Conservation (phyloP, 2,113 vertebrate species). For the Trichomycterus rosablanca region DNA sequence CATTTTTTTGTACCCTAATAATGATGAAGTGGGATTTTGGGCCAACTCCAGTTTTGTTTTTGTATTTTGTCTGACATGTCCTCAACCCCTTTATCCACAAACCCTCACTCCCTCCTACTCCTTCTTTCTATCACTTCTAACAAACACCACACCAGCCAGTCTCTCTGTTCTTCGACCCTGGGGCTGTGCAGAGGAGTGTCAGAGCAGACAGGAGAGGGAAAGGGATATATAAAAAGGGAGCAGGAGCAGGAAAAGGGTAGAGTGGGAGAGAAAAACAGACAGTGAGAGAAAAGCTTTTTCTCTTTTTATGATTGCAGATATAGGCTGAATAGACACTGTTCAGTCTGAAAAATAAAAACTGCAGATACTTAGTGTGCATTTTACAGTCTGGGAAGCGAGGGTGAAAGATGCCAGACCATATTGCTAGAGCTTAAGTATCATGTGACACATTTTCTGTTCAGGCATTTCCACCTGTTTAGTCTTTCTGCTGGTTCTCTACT, state of each 20-base stretch:
- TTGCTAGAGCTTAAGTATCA: too few species aligned
- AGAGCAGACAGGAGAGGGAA: constrained; percentile 72
- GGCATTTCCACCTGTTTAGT: too few species aligned
- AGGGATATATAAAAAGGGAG: constrained; percentile 62
- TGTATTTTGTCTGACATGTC: constrained; percentile 54
- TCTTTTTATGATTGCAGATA: constrained; percentile 29
- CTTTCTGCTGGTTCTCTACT: too few species aligned
- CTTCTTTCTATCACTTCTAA: constrained; percentile 55
- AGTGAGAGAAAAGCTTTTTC: too few species aligned
- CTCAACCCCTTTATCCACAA: constrained; percentile 36
- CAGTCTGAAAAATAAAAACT: constrained; percentile 64
- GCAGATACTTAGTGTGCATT: constrained; percentile 67
- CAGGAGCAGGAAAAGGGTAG: constrained; percentile 53
- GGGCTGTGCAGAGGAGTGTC: constrained; percentile 76
- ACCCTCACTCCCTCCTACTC: constrained; percentile 37
- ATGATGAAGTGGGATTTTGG: constrained; percentile 18
- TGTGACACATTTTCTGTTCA: too few species aligned
- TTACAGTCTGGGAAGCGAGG: constrained; percentile 68
- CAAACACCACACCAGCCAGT: constrained; percentile 68
- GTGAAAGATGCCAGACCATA: too few species aligned
- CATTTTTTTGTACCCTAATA: too few species aligned
- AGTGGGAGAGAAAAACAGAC: constrained; percentile 26
- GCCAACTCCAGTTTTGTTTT: constrained; percentile 44
- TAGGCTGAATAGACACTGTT: constrained; percentile 58
- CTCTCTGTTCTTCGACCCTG: constrained; percentile 75